Percentiles rank a stretch among this genome's conserved stretches.
Conservation (phyloP, 53 echinoderm and acorn worm genomes). For the Antedon mediterranea region DNA sequence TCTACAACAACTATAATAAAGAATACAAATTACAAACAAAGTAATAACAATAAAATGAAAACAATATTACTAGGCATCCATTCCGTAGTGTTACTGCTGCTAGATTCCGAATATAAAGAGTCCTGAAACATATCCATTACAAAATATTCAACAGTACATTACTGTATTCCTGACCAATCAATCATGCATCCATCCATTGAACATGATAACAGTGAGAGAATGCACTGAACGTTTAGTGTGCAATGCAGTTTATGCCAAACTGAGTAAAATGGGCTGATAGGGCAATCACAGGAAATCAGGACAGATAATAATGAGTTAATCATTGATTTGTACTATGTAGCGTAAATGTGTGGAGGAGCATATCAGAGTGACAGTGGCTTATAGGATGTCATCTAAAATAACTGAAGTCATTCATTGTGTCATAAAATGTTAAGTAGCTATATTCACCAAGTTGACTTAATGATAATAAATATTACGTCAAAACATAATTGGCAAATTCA, state of each 20-base stretch:
- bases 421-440: not conserved
- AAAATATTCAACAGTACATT: not conserved
- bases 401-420: not conserved
- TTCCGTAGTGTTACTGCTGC: not conserved
- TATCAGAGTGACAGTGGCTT: not conserved
- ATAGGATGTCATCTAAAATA: not conserved
- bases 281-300: not conserved
- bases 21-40: no score
- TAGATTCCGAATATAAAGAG: not conserved
- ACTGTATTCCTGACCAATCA: not conserved
- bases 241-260: no score
- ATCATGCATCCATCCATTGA: not conserved
- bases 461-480: no score
- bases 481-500: no score
- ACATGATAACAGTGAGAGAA: no score
- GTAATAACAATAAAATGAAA: no score
- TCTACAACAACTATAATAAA: no score
- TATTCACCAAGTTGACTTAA: no score
- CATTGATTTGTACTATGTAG: not conserved
- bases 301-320: not conserved
- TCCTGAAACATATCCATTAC: not conserved
- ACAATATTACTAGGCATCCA: not conserved
- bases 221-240: no score
- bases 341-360: not conserved
- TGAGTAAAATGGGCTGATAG: no score